Base-by-base conservation (phyloP, 2,113 vertebrate genomes). In the Odobenus rosmarus region DNA sequence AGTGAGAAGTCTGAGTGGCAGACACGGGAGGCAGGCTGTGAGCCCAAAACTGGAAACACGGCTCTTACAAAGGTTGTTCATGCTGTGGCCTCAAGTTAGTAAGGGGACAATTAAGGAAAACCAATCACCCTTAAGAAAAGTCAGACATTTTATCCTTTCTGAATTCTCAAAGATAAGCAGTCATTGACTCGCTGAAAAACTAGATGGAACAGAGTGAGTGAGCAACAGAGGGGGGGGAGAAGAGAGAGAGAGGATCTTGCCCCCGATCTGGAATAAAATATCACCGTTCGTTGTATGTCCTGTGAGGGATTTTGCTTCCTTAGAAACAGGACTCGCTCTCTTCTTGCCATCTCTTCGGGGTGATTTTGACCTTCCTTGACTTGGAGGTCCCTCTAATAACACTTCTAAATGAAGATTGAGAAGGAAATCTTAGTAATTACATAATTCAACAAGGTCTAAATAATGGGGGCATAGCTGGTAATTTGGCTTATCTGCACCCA, bases 151-250 rank as follows among this genome's bases (percentile, higher is more conserved):
- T 61, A 83, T 33, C 24, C n/a, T 71, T 46, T 59, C 77, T 83
- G 69, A 90, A 79, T 90, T 89, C 84, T 87, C 9, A 93, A 96
- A 96, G 28, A 77, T 21, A 88, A 94, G 18, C 55, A 87, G 15
- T 31, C 42, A 61, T 14, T 42, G 18, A 36, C 61, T 61, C 88
- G 49, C 55, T 69, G 10, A 64, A 83, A 90, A 93, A 69, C 23
- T 53, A 80, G 26, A 42, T 21, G 24, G 51, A 86, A 51, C 15
- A 69, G 31, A 33, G 21, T 1, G 13, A 9, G 5, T 7, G 0
- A 9, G 5, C 12, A 31, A 26, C 8, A 7, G 72, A 26, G 79
- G 61, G 5, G 21, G 21, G 42, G 0, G 12, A 4, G 9, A 21
- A 59, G 21, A n/a, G 18, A 23, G 26, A 23, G 7, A 11, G 64